Evolutionary conservation across 2,797 vertebrate species (phyloP).

Genomic region (Aulostomus chinensis): DNA sequence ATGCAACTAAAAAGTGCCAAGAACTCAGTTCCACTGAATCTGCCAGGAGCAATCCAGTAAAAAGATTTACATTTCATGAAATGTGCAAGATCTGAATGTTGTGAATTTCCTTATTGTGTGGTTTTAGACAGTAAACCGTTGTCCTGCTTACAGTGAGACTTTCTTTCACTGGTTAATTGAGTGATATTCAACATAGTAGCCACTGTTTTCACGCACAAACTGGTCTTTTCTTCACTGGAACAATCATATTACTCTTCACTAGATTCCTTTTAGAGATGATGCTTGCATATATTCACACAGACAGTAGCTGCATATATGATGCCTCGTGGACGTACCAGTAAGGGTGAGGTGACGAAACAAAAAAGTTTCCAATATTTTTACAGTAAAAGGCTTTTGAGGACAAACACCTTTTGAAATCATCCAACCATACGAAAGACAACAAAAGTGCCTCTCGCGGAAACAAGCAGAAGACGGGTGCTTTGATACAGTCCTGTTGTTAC

Average conservation of each 20-base stretch:
- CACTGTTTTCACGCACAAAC: conserved; percentile 15
- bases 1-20: not conserved
- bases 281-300: conserved; percentile 1
- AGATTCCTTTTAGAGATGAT: no score
- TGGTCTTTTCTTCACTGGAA: conserved; percentile 1
- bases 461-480: conserved; percentile 2
- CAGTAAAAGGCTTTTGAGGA: conserved; percentile 28
- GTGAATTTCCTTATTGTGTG: conserved; percentile 10
- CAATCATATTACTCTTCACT: conserved; percentile 10
- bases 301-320: no score
- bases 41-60: not conserved
- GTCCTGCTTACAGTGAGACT: not conserved
- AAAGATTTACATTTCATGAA: not conserved
- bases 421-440: conserved; percentile 20
- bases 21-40: not conserved
- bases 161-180: conserved; percentile 11
- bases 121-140: conserved; percentile 24
- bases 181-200: not conserved
- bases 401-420: conserved; percentile 23
- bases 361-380: no score
- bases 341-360: no score
- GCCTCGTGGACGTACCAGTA: no score
- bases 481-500: conserved; percentile 39
- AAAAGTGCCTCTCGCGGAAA: not conserved
- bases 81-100: not conserved